phyloP scores from a whole-genome alignment of 1,140 invertebrate species.

The Nymphalis io region DNA sequence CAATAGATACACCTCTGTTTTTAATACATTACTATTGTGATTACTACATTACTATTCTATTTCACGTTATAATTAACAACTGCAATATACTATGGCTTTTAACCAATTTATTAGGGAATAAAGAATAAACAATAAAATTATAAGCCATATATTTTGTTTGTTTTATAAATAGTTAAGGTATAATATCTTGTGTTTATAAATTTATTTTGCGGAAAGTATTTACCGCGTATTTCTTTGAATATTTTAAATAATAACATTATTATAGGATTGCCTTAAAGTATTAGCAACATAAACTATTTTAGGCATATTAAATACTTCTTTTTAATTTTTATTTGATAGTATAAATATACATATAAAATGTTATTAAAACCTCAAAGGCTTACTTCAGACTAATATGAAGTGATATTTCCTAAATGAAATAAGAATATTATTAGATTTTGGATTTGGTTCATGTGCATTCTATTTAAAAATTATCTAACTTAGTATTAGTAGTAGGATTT shows the following conservation, averaged over 20 bases:
- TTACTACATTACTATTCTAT: conserved; percentile 37
- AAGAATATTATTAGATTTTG: too few relatives aligned
- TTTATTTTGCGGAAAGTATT: neutral
- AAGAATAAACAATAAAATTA: neutral
- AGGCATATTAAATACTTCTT: too few relatives aligned
- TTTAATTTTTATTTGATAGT: too few relatives aligned
- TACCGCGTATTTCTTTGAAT: neutral
- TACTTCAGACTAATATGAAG: too few relatives aligned
- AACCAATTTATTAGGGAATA: neutral
- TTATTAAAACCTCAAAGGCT: too few relatives aligned
- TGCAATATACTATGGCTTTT: neutral
- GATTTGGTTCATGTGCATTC: too few relatives aligned
- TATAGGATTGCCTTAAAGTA: neutral
- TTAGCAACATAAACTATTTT: too few relatives aligned
- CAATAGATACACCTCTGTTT: conserved; percentile 53
- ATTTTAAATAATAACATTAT: neutral
- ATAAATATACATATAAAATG: too few relatives aligned
- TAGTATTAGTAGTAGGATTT: too few relatives aligned
- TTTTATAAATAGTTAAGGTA: neutral
- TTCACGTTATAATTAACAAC: neutral
- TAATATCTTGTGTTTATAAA: neutral
- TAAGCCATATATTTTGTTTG: neutral
- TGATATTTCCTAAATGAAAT: too few relatives aligned
- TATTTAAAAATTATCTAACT: too few relatives aligned
- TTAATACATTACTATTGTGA: conserved; percentile 46